These are phyloP conservation scores for Pristionchus entomophagus DNA, from an alignment of 2,888 invertebrate species.

Conservation along the genomic window DNA sequence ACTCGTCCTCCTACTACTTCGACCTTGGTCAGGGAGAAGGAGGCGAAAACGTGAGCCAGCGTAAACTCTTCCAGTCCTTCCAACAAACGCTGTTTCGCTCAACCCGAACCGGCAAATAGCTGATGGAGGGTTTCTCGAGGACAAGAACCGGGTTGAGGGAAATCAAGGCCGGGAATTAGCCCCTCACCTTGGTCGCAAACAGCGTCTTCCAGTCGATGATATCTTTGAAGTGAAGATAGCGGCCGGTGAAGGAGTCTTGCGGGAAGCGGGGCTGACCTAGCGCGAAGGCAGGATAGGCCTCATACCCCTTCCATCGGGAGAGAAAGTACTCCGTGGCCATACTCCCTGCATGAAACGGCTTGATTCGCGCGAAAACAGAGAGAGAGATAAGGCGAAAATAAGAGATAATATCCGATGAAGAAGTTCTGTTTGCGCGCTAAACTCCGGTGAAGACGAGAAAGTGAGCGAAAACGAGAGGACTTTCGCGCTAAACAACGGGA, in stretches of 20 bases:
- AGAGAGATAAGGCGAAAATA: background rate
- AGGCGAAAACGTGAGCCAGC: too few species aligned
- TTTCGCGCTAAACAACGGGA: background rate
- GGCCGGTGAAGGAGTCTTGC: slow-evolving; percentile 76
- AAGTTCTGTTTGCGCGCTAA: too few species aligned
- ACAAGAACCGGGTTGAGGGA: background rate
- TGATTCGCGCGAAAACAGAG: too few species aligned
- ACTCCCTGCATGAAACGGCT: background rate
- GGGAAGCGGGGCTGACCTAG: slow-evolving; percentile 68
- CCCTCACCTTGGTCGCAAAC: slow-evolving; percentile 77
- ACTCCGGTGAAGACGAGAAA: too few species aligned
- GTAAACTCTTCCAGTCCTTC: too few species aligned
- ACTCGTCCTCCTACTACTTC: too few species aligned
- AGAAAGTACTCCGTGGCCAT: background rate
- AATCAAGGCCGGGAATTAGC: background rate
- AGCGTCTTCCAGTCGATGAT: slow-evolving; percentile 79
- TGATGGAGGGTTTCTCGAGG: too few species aligned
- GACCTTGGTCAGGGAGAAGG: too few species aligned
- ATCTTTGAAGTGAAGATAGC: slow-evolving; percentile 78
- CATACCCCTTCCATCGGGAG: slow-evolving; percentile 56
- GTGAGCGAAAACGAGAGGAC: background rate
- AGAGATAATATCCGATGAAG: background rate
- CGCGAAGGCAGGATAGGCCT: slow-evolving; percentile 66
- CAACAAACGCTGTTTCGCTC: too few species aligned
- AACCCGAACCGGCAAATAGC: too few species aligned